These are phyloP conservation scores for Tragulus kanchil DNA, from an alignment of 2,113 vertebrate genomes.

Conservation along the genomic window DNA sequence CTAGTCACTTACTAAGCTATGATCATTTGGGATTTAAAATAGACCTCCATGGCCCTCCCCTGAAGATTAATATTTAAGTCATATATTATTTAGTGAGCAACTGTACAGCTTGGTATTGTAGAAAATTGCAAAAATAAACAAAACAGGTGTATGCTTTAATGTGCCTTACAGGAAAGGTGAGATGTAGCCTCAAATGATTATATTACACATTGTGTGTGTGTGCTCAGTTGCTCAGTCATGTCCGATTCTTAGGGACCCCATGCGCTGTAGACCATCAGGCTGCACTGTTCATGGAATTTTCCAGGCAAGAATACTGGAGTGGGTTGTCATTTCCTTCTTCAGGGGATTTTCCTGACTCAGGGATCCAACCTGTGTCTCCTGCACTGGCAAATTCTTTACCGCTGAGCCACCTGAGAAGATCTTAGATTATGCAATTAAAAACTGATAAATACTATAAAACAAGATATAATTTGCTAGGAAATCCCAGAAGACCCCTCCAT, in stretches of 20 bases:
- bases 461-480: neutral
- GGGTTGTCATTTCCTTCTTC: neutral
- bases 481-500: neutral
- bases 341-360: neutral
- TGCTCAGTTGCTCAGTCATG: neutral
- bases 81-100: slow-evolving; percentile 60
- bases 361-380: neutral
- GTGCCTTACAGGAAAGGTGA: neutral
- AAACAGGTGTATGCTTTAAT: neutral
- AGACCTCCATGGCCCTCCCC: neutral
- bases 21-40: slow-evolving; percentile 53
- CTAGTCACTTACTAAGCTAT: slow-evolving; percentile 5
- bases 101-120: neutral
- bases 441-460: neutral
- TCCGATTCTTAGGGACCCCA: neutral
- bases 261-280: neutral
- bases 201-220: neutral
- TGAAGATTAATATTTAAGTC: slow-evolving; percentile 37
- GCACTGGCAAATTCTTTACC: neutral
- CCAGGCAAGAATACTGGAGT: neutral
- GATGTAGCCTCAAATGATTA: neutral
- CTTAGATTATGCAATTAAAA: neutral
- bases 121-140: neutral
- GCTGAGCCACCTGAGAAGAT: neutral
- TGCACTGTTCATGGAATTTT: neutral